Conservation (phyloP, 2,113 vertebrate genomes). For the Gymnogyps californianus region DNA sequence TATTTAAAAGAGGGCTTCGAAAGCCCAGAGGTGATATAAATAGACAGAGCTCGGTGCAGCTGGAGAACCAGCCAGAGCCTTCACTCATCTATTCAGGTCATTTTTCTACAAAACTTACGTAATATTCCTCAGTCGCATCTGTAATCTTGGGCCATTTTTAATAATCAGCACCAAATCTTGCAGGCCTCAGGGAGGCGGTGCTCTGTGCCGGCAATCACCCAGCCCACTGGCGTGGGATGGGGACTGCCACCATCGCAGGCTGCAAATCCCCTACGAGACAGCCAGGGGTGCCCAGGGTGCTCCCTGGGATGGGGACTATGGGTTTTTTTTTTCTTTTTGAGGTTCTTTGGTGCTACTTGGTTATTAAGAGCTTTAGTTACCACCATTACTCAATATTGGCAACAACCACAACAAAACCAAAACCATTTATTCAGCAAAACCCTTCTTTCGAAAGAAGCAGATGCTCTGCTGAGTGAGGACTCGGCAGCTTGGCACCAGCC, state of each 20-base stretch:
- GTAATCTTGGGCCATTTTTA: background rate
- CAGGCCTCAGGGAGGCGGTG: background rate
- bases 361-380: background rate
- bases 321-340: background rate
- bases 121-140: background rate
- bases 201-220: background rate
- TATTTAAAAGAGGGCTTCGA: constrained; percentile 37
- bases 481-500: background rate
- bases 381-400: background rate
- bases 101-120: constrained; percentile 13
- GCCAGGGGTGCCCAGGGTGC: background rate
- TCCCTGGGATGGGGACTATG: background rate
- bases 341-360: background rate
- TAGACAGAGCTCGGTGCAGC: constrained; percentile 35
- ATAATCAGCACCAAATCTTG: background rate
- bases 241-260: background rate
- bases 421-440: background rate
- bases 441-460: background rate
- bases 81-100: constrained; percentile 50
- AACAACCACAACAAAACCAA: background rate
- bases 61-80: constrained; percentile 45
- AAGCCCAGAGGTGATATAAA: constrained; percentile 55
- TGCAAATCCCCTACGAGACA: background rate
- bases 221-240: background rate
- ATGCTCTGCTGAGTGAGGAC: background rate